phyloP scores from a whole-genome alignment of 2,888 invertebrate species.

The Labia minor region DNA sequence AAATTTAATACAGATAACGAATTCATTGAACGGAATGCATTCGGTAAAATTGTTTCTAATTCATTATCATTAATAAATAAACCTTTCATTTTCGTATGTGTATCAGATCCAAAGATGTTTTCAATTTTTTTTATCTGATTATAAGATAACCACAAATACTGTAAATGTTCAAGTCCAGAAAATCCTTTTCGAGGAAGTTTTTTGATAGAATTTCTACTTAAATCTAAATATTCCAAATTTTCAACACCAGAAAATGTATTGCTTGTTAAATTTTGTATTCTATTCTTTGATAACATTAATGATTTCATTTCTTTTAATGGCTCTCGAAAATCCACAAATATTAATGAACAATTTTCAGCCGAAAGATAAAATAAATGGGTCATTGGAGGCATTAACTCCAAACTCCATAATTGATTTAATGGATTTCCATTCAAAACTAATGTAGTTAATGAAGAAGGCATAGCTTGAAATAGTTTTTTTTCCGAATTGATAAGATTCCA shows the following conservation, averaged over 20 bases:
- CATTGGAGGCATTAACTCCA: background rate
- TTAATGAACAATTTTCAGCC: background rate
- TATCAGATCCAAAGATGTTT: background rate
- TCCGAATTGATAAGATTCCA: no score
- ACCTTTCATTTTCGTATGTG: background rate
- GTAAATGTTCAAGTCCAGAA: background rate
- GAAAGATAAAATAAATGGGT: background rate
- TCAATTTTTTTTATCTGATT: background rate
- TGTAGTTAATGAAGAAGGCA: no score
- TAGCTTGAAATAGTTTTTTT: no score
- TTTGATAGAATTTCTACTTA: background rate
- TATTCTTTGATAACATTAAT: background rate
- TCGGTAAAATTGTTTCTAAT: background rate
- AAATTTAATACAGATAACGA: background rate
- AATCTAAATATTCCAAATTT: background rate
- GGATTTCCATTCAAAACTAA: background rate
- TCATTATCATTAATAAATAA: background rate
- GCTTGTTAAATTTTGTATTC: background rate
- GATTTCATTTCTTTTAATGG: background rate
- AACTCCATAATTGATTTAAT: background rate
- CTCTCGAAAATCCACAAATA: background rate
- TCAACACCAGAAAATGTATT: background rate
- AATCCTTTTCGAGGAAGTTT: background rate
- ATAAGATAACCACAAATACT: background rate
- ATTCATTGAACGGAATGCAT: background rate